Evolutionary conservation across 2,797 vertebrate genomes (phyloP).

Genomic region (Bufotes viridis): DNA sequence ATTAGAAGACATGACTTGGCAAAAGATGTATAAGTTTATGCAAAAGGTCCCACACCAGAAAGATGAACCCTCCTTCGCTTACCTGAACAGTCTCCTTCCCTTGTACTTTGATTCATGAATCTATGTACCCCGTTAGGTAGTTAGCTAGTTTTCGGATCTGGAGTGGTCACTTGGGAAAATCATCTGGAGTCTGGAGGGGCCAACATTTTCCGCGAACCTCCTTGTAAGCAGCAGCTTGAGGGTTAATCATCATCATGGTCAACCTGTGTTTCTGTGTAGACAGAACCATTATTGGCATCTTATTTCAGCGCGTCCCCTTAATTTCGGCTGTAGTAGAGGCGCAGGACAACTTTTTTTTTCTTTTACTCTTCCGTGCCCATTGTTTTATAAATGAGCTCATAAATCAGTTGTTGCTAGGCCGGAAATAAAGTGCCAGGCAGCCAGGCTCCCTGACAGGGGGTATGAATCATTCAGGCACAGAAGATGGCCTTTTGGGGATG

Average conservation of each 20-base stretch:
- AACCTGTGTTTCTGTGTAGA: slow-evolving; percentile 10
- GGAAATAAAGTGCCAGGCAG: slow-evolving; percentile 65
- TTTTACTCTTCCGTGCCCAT: slow-evolving; percentile 50
- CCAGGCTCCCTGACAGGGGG: slow-evolving; percentile 46
- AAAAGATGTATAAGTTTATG: too few species aligned
- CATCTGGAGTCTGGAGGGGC: background rate
- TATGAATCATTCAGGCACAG: slow-evolving; percentile 63
- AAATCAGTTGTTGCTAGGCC: slow-evolving; percentile 64
- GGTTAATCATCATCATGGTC: slow-evolving; percentile 56
- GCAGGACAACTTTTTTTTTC: slow-evolving; percentile 22
- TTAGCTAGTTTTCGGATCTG: background rate
- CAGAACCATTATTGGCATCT: slow-evolving; percentile 20
- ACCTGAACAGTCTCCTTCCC: too few species aligned
- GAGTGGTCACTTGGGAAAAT: background rate
- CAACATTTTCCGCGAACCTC: background rate
- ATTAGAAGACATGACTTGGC: too few species aligned
- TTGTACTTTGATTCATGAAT: too few species aligned
- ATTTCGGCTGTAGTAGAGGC: slow-evolving; percentile 45
- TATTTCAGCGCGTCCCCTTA: slow-evolving; percentile 56
- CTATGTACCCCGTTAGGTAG: background rate
- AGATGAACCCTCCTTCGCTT: too few species aligned
- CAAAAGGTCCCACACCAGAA: too few species aligned
- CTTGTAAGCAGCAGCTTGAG: background rate
- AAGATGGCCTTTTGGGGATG: slow-evolving; percentile 62
- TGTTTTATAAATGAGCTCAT: slow-evolving; percentile 67